phyloP scores from a whole-genome alignment of 1,140 invertebrate genomes.

The Platorchestia sp. region DNA sequence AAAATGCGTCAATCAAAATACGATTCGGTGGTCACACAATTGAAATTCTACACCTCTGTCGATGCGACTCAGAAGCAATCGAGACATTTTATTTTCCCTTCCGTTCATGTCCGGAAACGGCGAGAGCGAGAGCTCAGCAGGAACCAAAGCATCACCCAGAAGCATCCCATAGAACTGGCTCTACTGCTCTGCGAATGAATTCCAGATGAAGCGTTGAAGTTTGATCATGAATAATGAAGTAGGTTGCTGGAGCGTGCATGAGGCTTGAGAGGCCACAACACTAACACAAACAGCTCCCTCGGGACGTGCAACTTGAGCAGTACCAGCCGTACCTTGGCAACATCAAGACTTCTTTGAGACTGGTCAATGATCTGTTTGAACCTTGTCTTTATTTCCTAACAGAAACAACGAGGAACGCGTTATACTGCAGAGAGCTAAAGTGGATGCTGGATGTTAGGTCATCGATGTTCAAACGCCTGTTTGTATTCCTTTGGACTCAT shows the following conservation, averaged over 20 bases:
- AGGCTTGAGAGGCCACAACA: neutral
- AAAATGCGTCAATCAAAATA: neutral
- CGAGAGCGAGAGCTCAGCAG: neutral
- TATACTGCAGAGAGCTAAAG: too few relatives aligned
- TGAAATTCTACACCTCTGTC: neutral
- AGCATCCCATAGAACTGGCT: conserved; percentile 1
- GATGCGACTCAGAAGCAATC: neutral
- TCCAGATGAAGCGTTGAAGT: conserved; percentile 53
- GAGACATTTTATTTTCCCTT: neutral
- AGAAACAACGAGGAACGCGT: too few relatives aligned
- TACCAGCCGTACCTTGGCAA: neutral
- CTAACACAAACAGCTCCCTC: neutral
- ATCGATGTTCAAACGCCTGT: too few relatives aligned
- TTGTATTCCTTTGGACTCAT: too few relatives aligned
- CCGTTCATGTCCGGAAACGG: neutral
- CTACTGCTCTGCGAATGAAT: conserved; percentile 42
- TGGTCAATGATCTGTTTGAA: neutral
- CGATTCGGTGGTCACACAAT: neutral
- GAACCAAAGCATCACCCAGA: neutral
- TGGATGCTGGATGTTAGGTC: too few relatives aligned
- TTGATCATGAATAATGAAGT: conserved; percentile 50
- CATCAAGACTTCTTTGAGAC: neutral
- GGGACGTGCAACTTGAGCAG: neutral
- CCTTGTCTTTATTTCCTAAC: neutral
- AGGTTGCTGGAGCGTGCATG: conserved; percentile 31